phyloP scores from a whole-genome alignment of 2,888 invertebrate genomes.

The Beris chalybata region DNA sequence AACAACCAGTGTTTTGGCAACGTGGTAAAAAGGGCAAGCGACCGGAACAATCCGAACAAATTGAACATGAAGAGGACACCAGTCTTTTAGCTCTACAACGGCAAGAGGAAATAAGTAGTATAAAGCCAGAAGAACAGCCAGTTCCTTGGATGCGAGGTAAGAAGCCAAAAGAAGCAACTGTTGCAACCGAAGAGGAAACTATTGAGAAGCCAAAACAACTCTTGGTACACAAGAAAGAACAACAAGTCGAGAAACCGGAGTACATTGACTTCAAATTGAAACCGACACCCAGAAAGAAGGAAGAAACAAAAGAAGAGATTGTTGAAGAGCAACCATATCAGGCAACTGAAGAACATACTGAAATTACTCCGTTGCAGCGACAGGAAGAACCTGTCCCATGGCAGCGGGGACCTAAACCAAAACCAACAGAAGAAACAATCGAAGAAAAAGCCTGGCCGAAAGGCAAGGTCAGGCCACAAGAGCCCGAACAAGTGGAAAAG shows the following conservation, averaged over 20 bases:
- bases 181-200: constrained; percentile 43
- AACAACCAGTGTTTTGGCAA: constrained; percentile 55
- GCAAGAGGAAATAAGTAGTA: constrained; percentile 38
- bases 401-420: not conserved
- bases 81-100: constrained; percentile 36
- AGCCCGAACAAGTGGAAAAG: constrained; percentile 47
- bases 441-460: constrained; percentile 43
- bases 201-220: constrained; percentile 40
- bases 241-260: constrained; percentile 43
- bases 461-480: constrained; percentile 37
- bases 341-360: constrained; percentile 10
- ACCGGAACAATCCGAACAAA: constrained; percentile 49
- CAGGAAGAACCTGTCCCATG: constrained; percentile 2
- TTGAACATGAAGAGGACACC: constrained; percentile 36
- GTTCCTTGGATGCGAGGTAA: constrained; percentile 43
- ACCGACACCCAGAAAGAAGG: constrained; percentile 35
- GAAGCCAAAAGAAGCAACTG: constrained; percentile 46
- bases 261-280: constrained; percentile 41
- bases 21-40: constrained; percentile 50
- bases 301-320: constrained; percentile 46
- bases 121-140: constrained; percentile 43
- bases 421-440: not conserved
- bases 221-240: constrained; percentile 42
- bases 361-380: not conserved
- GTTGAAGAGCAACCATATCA: constrained; percentile 39